Conservation (phyloP, 1,140 invertebrate genomes). For the Eulimnadia texana region DNA sequence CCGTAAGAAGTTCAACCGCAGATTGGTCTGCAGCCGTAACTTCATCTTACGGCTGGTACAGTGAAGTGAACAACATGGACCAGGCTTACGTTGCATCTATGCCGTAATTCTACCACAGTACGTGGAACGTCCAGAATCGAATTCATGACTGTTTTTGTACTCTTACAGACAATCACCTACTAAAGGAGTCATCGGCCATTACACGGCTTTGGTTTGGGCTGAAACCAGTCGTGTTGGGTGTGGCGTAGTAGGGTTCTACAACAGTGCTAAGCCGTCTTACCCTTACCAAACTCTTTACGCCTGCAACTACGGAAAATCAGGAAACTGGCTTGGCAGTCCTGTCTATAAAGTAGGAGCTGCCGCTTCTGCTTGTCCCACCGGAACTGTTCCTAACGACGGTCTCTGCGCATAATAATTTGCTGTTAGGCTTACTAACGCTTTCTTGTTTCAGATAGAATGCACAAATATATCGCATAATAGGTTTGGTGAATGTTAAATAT, state of each 20-base stretch:
- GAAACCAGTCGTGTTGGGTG: constrained; percentile 30
- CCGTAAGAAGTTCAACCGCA: not conserved
- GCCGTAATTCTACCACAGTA: not conserved
- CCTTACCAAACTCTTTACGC: constrained; percentile 11
- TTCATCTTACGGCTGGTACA: not conserved
- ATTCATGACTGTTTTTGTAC: not conserved
- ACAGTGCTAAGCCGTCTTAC: not conserved
- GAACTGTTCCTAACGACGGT: not conserved
- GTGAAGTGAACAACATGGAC: constrained; percentile 5
- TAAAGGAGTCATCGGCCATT: constrained; percentile 24
- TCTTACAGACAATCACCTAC: not conserved
- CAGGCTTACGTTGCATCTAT: not conserved
- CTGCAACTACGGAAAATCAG: constrained; percentile 17
- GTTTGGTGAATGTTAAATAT: no score
- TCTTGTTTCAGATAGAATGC: no score
- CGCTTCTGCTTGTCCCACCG: constrained; percentile 7
- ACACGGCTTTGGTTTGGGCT: constrained; percentile 33
- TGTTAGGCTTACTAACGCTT: no score
- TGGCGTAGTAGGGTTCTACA: not conserved
- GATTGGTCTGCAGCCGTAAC: not conserved
- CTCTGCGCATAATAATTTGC: not conserved
- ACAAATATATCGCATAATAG: no score
- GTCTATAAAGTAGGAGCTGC: constrained; percentile 3
- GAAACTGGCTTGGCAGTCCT: not conserved
- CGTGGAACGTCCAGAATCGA: not conserved